Conservation (phyloP, 2,888 invertebrate species). For the Harpagoxenus sublaevis region DNA sequence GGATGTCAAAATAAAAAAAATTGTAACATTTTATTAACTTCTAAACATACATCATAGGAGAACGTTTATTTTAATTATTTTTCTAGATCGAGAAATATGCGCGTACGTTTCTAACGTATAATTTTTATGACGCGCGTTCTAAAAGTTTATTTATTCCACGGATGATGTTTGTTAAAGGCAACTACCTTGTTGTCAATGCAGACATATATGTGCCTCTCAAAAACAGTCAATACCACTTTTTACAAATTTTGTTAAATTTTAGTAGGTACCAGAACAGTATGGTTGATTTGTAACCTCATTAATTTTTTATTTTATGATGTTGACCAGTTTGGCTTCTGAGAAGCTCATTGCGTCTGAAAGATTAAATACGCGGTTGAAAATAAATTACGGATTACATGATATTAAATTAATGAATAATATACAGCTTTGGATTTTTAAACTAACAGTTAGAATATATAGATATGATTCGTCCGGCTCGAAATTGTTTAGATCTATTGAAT, state of each 20-base stretch:
- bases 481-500: neutral
- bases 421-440: neutral
- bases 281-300: neutral
- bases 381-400: neutral
- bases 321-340: neutral
- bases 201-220: neutral
- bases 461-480: neutral
- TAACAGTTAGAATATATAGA: neutral
- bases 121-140: neutral
- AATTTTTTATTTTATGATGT: conserved; percentile 6
- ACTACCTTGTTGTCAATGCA: neutral
- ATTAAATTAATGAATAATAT: neutral
- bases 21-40: too few species aligned
- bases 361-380: neutral
- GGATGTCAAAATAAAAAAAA: too few species aligned
- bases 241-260: neutral
- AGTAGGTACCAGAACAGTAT: neutral
- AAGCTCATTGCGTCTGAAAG: neutral
- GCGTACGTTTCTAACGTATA: neutral
- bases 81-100: neutral
- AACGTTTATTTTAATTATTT: neutral
- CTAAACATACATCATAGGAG: too few species aligned
- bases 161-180: neutral
- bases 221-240: neutral
- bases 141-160: neutral